A percentile compares a stretch with the other conserved stretches of the same genome.
Evolutionary conservation across 2,888 invertebrate species (phyloP).

Genomic region (Chrysina gloriosa): DNA sequence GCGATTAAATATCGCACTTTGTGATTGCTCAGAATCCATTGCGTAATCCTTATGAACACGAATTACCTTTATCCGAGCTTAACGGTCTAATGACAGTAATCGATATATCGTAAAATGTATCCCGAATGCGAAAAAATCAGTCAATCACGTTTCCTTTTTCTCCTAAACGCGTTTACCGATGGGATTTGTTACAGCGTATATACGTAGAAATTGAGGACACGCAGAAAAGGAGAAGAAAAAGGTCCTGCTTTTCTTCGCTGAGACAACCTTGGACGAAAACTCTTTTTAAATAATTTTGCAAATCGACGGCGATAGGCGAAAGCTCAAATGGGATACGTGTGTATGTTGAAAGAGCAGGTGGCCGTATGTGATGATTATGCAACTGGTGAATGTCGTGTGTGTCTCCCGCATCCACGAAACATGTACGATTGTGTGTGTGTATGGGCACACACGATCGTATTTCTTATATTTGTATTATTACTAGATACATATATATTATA

Average conservation of each 20-base stretch:
- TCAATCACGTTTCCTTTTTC: slow-evolving; percentile 7
- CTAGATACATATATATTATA: too few relatives aligned
- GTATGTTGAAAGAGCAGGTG: slow-evolving; percentile 50
- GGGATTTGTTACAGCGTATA: neutral
- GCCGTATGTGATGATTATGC: slow-evolving; percentile 49
- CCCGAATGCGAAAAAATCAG: neutral
- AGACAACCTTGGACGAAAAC: slow-evolving; percentile 7
- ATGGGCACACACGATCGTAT: neutral
- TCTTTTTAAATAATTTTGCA: slow-evolving; percentile 24
- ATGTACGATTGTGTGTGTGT: neutral
- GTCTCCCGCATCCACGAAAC: slow-evolving; percentile 42
- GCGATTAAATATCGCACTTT: slow-evolving; percentile 20
- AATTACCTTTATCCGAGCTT: slow-evolving; percentile 31
- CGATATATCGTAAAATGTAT: slow-evolving; percentile 9
- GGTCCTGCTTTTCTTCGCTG: neutral
- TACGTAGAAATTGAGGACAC: neutral
- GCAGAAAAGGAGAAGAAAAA: neutral
- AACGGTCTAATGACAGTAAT: slow-evolving; percentile 27
- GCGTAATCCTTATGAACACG: slow-evolving; percentile 25
- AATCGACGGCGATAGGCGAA: slow-evolving; percentile 51
- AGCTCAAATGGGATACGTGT: slow-evolving; percentile 46
- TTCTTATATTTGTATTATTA: too few relatives aligned
- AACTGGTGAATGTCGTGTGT: slow-evolving; percentile 50
- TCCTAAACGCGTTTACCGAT: neutral
- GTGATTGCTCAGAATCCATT: slow-evolving; percentile 1